Conservation (phyloP, 2,888 invertebrate species). For the Sesia bembeciformis region DNA sequence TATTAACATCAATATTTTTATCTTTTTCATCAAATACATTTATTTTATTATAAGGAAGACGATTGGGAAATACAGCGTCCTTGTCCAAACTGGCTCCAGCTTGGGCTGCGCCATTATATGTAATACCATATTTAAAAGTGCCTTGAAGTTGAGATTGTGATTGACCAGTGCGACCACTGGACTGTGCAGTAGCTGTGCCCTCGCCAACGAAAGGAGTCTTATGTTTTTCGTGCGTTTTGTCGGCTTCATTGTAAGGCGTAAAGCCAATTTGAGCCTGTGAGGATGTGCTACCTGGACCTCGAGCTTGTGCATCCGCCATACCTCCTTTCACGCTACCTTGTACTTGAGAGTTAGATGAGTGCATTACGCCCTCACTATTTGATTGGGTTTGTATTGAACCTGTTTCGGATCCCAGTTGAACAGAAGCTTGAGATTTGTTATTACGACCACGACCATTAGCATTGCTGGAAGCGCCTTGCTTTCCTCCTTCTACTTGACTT, state of each 20-base stretch:
- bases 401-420: slow-evolving; percentile 82
- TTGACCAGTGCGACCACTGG: slow-evolving; percentile 82
- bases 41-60: slow-evolving; percentile 55
- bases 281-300: slow-evolving; percentile 87
- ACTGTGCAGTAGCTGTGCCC: slow-evolving; percentile 86
- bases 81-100: slow-evolving; percentile 83
- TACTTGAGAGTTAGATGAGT: slow-evolving; percentile 86
- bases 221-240: slow-evolving; percentile 61
- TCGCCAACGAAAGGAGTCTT: slow-evolving; percentile 80
- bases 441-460: slow-evolving; percentile 83
- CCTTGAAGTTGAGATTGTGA: slow-evolving; percentile 89
- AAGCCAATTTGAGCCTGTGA: slow-evolving; percentile 93
- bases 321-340: slow-evolving; percentile 88
- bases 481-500: slow-evolving; percentile 80
- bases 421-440: slow-evolving; percentile 85
- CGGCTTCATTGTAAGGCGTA: slow-evolving; percentile 80
- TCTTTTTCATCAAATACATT: slow-evolving; percentile 55
- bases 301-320: slow-evolving; percentile 89
- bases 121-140: slow-evolving; percentile 84
- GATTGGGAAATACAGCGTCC: slow-evolving; percentile 58
- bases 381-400: slow-evolving; percentile 85
- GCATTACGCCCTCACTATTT: slow-evolving; percentile 82
- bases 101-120: slow-evolving; percentile 87
- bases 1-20: slow-evolving; percentile 49
- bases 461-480: slow-evolving; percentile 82